Evolutionary conservation across 1,140 invertebrate species (phyloP).

Genomic region (Aphaenogaster floridana): DNA sequence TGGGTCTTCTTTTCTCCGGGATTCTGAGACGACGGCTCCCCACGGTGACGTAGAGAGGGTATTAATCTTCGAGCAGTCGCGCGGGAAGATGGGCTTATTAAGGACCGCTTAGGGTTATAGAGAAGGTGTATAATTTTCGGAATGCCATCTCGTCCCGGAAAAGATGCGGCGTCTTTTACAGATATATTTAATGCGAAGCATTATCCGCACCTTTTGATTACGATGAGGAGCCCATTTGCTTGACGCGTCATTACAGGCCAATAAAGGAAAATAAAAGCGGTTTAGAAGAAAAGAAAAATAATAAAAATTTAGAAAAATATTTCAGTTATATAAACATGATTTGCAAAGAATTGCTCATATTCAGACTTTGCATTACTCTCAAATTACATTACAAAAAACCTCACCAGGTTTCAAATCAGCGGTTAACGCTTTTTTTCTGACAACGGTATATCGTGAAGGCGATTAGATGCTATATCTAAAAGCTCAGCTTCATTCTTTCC

Average conservation of each 20-base stretch:
- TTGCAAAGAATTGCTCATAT: not conserved
- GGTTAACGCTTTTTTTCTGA: not conserved
- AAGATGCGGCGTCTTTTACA: slow-evolving; percentile 2
- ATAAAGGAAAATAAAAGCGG: not conserved
- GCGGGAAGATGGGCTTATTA: slow-evolving; percentile 35
- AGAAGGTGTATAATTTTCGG: slow-evolving; percentile 29
- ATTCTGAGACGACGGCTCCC: slow-evolving; percentile 18
- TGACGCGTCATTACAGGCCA: not conserved
- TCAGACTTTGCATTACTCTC: not conserved
- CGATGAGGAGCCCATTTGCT: not conserved
- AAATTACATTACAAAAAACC: not conserved
- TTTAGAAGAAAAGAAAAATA: not conserved
- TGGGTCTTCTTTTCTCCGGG: slow-evolving; percentile 17
- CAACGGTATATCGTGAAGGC: not conserved
- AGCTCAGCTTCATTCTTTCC: not conserved
- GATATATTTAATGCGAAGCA: not conserved
- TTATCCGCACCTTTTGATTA: slow-evolving; percentile 13
- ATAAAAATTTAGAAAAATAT: slow-evolving; percentile 23
- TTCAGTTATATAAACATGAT: not conserved
- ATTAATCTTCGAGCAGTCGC: slow-evolving; percentile 29
- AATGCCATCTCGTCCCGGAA: slow-evolving; percentile 31
- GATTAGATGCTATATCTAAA: not conserved
- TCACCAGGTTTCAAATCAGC: not conserved
- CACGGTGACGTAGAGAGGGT: slow-evolving; percentile 31
- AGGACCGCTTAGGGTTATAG: slow-evolving; percentile 32